Percentiles rank a stretch among this genome's conserved stretches.
Conservation (phyloP, 2,888 invertebrate genomes). For the Didymodactylos carnosus region DNA sequence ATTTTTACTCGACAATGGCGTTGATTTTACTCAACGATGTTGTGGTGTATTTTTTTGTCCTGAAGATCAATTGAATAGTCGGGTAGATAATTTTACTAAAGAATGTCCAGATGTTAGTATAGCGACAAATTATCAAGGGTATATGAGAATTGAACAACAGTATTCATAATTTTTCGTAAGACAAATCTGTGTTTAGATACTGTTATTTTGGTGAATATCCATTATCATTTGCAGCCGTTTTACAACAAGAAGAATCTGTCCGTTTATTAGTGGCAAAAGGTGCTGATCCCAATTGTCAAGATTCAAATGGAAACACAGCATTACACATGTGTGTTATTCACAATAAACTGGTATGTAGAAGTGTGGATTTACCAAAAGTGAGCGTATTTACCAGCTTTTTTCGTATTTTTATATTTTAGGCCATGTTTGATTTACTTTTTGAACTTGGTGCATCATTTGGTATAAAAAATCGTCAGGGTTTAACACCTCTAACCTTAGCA, state of each 20-base stretch:
- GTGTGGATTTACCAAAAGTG: no score
- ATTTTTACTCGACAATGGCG: slow-evolving; percentile 69
- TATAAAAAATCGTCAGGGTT: slow-evolving; percentile 59
- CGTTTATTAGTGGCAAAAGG: slow-evolving; percentile 75
- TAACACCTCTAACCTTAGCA: slow-evolving; percentile 76
- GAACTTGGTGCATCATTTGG: slow-evolving; percentile 70
- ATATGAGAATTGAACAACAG: no score
- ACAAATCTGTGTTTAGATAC: no score
- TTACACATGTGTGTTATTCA: slow-evolving; percentile 89
- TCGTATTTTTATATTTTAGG: slow-evolving; percentile 35
- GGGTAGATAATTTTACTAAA: slow-evolving; percentile 37
- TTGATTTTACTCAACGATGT: slow-evolving; percentile 71
- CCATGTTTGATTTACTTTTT: slow-evolving; percentile 78
- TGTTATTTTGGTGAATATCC: slow-evolving; percentile 99
- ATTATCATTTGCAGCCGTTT: slow-evolving; percentile 77
- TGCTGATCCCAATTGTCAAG: slow-evolving; percentile 78
- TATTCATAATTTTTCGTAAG: no score
- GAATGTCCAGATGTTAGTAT: slow-evolving; percentile 67
- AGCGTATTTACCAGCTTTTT: background rate
- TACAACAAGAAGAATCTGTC: slow-evolving; percentile 89
- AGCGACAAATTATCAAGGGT: slow-evolving; percentile 40
- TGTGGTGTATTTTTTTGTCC: slow-evolving; percentile 80
- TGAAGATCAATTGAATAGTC: slow-evolving; percentile 66
- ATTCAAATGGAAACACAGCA: slow-evolving; percentile 89
- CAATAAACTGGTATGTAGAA: slow-evolving; percentile 52